These are phyloP conservation scores for Cnemophilus loriae DNA, from an alignment of 2,113 vertebrate genomes.

Conservation along the genomic window DNA sequence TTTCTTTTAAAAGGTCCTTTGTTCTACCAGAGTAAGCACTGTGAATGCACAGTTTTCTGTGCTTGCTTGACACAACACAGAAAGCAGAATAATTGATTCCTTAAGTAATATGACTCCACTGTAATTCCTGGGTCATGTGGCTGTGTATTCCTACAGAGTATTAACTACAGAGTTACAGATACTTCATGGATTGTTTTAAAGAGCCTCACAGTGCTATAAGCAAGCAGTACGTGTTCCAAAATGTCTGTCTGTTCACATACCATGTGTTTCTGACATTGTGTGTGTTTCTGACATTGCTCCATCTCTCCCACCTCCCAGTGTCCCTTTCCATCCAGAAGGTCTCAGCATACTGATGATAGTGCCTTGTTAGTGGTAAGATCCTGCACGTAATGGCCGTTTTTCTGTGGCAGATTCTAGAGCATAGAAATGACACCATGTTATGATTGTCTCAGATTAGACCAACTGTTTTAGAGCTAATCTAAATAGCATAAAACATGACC, in stretches of 20 bases:
- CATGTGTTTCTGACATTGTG: slow-evolving; percentile 28
- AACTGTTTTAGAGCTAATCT: slow-evolving; percentile 17
- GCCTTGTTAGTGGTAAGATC: slow-evolving; percentile 96
- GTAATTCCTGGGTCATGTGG: not conserved
- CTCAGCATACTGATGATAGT: slow-evolving; percentile 98
- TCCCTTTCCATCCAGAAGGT: slow-evolving; percentile 90
- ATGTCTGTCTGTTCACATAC: slow-evolving; percentile 62
- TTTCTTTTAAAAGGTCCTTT: slow-evolving; percentile 9
- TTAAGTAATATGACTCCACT: not conserved
- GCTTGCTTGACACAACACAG: not conserved
- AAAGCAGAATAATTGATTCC: slow-evolving; percentile 12
- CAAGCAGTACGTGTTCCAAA: slow-evolving; percentile 15
- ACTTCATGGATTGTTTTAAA: not conserved
- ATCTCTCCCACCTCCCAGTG: slow-evolving; percentile 80
- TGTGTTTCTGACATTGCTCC: slow-evolving; percentile 75
- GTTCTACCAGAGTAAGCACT: not conserved
- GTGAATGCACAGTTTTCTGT: not conserved
- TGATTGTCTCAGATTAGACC: slow-evolving; percentile 14
- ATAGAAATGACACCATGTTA: not conserved
- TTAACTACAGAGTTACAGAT: too few relatives aligned
- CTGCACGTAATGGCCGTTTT: slow-evolving; percentile 61
- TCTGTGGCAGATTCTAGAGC: slow-evolving; percentile 41
- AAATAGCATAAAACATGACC: slow-evolving; percentile 74
- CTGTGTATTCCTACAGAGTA: not conserved
- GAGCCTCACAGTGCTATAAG: not conserved